Evolutionary conservation across 30 jellyfish, hydroid and myxozoan species (phyloP), one percentile per base, ranked within the genome.

Genomic region (Hydra vulgaris): DNA sequence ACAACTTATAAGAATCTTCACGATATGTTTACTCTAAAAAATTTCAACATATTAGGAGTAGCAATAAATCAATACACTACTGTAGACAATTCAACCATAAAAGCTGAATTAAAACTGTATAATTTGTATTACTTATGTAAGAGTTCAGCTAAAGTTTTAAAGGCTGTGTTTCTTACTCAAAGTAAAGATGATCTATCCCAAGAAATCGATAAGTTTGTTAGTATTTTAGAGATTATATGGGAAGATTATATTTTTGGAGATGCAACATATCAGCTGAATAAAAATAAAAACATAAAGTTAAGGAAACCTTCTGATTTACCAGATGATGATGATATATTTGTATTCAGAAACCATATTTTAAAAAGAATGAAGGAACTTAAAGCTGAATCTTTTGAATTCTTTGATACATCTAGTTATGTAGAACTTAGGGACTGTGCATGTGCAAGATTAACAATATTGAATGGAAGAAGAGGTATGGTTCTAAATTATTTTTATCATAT

Each of bases 161-260:
- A 75, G 24, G 83, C 23, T 8, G 21, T 23, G 5, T 75, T 25
- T 5, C 24, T 75, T 18, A 72, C 67, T 8, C 54, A 40, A 26
- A 25, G 26, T 23, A 20, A 25, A 53, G 83, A 75, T 75, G 71
- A 21, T 21, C 8, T 25, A n/a, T 67, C 83, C 56, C 21, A 26
- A 17, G 83, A 75, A 75, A 21, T 75, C 26, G 83, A 53, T 26
- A 25, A 26, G 26, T 75, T 75, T 22, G 40, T 53, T 75, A 17
- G 71, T 26, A 53, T 75, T 70, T 71, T 75, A 23, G 83, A 75
- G 56, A 26, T n/a, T n/a, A n/a, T 75, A 26, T 23, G 66, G 17
- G 83, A 75, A 54, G 66, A 75, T 26, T 75, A 25, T 54, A 75
- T 75, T 15, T 75, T 75, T 75, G 83, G 83, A 8, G 83, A 75